Conservation (phyloP, 1,140 invertebrate species). For the Trichoplusia ni region DNA sequence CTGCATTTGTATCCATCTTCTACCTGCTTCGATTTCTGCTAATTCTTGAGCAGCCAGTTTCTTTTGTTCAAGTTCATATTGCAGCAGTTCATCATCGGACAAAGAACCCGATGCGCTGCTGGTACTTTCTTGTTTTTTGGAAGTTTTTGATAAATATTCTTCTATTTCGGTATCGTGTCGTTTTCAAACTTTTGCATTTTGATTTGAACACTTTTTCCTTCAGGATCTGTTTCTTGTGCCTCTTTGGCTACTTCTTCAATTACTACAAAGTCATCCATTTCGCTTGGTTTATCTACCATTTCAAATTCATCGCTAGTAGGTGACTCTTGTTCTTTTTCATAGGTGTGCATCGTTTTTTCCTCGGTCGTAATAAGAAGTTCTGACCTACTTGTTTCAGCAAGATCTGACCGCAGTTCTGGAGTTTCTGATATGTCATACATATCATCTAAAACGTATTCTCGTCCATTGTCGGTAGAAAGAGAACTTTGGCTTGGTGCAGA, state of each 20-base stretch:
- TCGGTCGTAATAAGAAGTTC: conserved; percentile 81
- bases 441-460: conserved; percentile 83
- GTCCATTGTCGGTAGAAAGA: conserved; percentile 84
- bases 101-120: conserved; percentile 82
- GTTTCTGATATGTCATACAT: conserved; percentile 83
- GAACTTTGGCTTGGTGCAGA: conserved; percentile 85
- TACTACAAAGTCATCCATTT: conserved; percentile 93
- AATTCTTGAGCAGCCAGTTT: conserved; percentile 80
- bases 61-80: conserved; percentile 90
- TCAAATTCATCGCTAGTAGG: conserved; percentile 95
- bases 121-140: conserved; percentile 81
- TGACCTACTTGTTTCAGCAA: conserved; percentile 78
- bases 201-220: conserved; percentile 90
- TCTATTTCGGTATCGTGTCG: conserved; percentile 88
- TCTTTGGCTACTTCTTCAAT: conserved; percentile 93
- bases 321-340: conserved; percentile 86
- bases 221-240: conserved; percentile 89
- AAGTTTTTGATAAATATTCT: conserved; percentile 84
- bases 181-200: conserved; percentile 79
- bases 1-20: conserved; percentile 95
- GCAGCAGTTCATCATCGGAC: conserved; percentile 84
- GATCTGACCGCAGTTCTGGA: conserved; percentile 77
- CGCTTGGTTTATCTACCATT: conserved; percentile 91
- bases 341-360: conserved; percentile 80
- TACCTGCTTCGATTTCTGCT: conserved; percentile 87